Evolutionary conservation across 2,113 vertebrate genomes (phyloP).

Genomic region (Erinaceus europaeus): DNA sequence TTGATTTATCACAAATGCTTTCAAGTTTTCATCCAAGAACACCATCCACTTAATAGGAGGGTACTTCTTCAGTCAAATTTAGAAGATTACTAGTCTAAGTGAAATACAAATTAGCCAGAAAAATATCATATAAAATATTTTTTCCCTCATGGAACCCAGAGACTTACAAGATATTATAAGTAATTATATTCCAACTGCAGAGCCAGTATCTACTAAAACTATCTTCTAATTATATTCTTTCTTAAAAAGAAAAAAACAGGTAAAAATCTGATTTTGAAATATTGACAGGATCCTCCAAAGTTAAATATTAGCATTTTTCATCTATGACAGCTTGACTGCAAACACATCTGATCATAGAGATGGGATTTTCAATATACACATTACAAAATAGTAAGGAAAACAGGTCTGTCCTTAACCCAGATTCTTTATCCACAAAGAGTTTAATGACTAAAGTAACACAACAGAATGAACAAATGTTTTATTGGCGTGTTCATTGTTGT

Average conservation of each 20-base stretch:
- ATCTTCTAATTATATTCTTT: slow-evolving; percentile 48
- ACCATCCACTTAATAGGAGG: neutral
- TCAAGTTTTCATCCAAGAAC: neutral
- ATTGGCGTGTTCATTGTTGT: slow-evolving; percentile 97
- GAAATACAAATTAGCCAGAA: slow-evolving; percentile 60
- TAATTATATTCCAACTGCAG: slow-evolving; percentile 28
- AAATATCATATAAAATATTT: slow-evolving; percentile 55
- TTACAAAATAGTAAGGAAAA: slow-evolving; percentile 59
- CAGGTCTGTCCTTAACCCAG: slow-evolving; percentile 44
- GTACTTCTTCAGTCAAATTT: neutral
- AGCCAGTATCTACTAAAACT: slow-evolving; percentile 46
- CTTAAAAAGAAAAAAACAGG: slow-evolving; percentile 43
- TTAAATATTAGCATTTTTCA: slow-evolving; percentile 48
- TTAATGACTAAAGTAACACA: slow-evolving; percentile 85
- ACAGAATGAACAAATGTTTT: slow-evolving; percentile 88
- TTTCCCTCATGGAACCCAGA: slow-evolving; percentile 24
- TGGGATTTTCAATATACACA: slow-evolving; percentile 2
- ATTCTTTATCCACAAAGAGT: slow-evolving; percentile 67
- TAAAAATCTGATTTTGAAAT: slow-evolving; percentile 47
- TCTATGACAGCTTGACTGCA: slow-evolving; percentile 47
- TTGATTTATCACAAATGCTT: neutral
- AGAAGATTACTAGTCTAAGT: slow-evolving; percentile 13
- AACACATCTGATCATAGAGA: slow-evolving; percentile 51
- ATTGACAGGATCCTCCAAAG: slow-evolving; percentile 38
- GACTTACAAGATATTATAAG: slow-evolving; percentile 47